Conservation (phyloP, 2,797 vertebrate genomes). For the Lindbergichthys nudifrons region DNA sequence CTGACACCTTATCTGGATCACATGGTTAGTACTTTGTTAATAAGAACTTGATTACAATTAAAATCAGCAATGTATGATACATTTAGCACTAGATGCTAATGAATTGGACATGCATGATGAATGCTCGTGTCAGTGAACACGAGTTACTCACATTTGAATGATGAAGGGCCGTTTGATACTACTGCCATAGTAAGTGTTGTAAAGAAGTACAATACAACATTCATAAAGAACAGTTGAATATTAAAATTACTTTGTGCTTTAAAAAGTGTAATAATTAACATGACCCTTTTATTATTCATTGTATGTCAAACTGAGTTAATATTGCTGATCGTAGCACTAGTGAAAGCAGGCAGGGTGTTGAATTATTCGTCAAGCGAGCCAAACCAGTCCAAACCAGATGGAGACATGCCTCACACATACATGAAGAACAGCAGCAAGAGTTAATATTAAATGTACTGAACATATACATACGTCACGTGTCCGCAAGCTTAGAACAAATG, state of each 20-base stretch:
- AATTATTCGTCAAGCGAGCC: slow-evolving; percentile 54
- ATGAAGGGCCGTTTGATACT: slow-evolving; percentile 14
- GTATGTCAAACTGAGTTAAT: slow-evolving; percentile 19
- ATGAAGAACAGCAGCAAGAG: slow-evolving; percentile 7
- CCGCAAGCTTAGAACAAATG: background rate
- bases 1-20: slow-evolving; percentile 11
- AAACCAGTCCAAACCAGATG: background rate
- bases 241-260: slow-evolving; percentile 3
- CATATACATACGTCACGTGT: background rate
- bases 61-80: slow-evolving; percentile 42
- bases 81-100: slow-evolving; percentile 40
- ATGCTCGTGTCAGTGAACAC: slow-evolving; percentile 37
- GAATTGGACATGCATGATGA: slow-evolving; percentile 50
- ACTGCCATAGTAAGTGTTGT: slow-evolving; percentile 28
- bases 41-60: slow-evolving; percentile 35
- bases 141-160: slow-evolving; percentile 39
- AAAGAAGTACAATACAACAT: slow-evolving; percentile 17
- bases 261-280: slow-evolving; percentile 5
- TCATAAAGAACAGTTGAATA: slow-evolving; percentile 17
- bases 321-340: slow-evolving; percentile 12
- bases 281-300: slow-evolving; percentile 2
- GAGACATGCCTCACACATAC: slow-evolving; percentile 66
- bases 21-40: slow-evolving; percentile 50
- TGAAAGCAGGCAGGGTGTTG: slow-evolving; percentile 18
- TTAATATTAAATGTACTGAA: slow-evolving; percentile 7